Evolutionary conservation across 1,140 invertebrate genomes (phyloP).

Genomic region (Drosophila baimaii): DNA sequence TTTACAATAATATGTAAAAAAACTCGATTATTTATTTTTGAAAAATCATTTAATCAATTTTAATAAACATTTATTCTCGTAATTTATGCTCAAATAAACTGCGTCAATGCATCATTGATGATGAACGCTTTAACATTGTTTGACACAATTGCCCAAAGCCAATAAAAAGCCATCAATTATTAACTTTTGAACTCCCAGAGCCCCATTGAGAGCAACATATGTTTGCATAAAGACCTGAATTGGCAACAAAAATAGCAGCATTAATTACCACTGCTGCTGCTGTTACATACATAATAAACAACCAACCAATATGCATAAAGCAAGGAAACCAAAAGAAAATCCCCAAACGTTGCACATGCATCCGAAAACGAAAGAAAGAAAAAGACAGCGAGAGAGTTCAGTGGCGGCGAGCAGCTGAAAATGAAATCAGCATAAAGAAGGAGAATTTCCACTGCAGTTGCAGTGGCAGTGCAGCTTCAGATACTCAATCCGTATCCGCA

Average conservation of each 20-base stretch:
- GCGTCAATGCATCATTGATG: slow-evolving; percentile 14
- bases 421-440: slow-evolving; percentile 35
- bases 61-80: neutral
- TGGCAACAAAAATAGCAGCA: slow-evolving; percentile 18
- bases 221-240: slow-evolving; percentile 18
- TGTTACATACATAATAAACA: slow-evolving; percentile 2
- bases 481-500: slow-evolving; percentile 22
- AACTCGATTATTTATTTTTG: neutral
- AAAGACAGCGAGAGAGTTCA: slow-evolving; percentile 23
- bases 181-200: slow-evolving; percentile 15
- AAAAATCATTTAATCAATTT: neutral
- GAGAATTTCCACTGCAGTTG: slow-evolving; percentile 18
- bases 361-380: neutral
- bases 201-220: slow-evolving; percentile 10
- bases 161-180: slow-evolving; percentile 31
- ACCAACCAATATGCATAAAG: slow-evolving; percentile 29
- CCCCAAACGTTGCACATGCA: slow-evolving; percentile 16
- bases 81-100: slow-evolving; percentile 13
- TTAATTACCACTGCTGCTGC: slow-evolving; percentile 20
- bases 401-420: slow-evolving; percentile 29
- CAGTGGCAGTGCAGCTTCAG: slow-evolving; percentile 14
- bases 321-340: slow-evolving; percentile 20
- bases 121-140: slow-evolving; percentile 16
- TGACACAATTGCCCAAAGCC: slow-evolving; percentile 25
- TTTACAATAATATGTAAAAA: too few relatives aligned